Evolutionary conservation across 2,113 vertebrate species (phyloP).

Genomic region (Epinephelus cyanopodus): DNA sequence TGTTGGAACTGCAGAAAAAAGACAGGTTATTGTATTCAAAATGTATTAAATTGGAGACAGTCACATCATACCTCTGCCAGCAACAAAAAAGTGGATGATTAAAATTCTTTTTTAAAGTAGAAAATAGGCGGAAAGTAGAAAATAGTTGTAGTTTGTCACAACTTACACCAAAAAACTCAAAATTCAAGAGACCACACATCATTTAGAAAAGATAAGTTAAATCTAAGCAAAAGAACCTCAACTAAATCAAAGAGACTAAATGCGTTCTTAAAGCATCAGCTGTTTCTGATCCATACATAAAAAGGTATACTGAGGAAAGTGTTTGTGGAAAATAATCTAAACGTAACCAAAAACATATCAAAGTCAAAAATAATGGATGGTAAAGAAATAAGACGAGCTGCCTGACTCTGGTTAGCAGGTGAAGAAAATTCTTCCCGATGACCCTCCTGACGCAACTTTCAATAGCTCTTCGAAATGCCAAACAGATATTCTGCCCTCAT

Average conservation of each 20-base stretch:
- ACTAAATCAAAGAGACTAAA: background rate
- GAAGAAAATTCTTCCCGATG: too few relatives aligned
- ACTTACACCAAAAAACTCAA: conserved; percentile 1
- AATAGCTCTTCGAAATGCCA: too few relatives aligned
- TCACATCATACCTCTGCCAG: background rate
- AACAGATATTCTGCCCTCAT: too few relatives aligned
- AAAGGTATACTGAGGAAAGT: background rate
- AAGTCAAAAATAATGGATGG: background rate
- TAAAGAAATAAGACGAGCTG: background rate
- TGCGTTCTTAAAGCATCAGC: background rate
- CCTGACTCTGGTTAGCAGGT: too few relatives aligned
- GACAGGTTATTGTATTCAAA: background rate
- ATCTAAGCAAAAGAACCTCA: background rate
- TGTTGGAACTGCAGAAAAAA: conserved; percentile 15
- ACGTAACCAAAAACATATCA: background rate
- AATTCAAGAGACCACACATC: background rate
- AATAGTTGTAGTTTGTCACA: background rate
- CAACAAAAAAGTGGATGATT: background rate
- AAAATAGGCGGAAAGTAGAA: background rate
- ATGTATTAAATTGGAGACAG: background rate
- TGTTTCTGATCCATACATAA: background rate
- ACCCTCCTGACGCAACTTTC: too few relatives aligned
- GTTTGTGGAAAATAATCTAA: background rate
- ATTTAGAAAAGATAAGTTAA: background rate
- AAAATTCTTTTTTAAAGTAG: background rate